Base-by-base conservation (phyloP, 2,113 vertebrate genomes). In the Scomber scombrus region DNA sequence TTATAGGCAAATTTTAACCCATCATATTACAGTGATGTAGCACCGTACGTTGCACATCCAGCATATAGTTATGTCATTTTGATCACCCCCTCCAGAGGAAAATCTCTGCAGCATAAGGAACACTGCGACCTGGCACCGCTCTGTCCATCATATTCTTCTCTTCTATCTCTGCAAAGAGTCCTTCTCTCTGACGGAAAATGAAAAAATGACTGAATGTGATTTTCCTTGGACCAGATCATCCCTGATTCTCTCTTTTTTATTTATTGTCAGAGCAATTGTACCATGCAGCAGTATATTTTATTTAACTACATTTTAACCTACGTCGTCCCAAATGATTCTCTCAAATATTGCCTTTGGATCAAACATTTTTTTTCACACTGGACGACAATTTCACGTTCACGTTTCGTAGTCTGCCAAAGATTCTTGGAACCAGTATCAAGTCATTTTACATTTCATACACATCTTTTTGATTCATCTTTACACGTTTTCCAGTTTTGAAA, bases 41-140 rank as follows among this genome's bases (percentile, higher is more conserved):
- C 34, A 71, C 43, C 64, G 55, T 7, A 11, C 15, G 19, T 60
- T 29, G 19, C 62, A 40, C 40, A 70, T 65, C 31, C 76, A 70
- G 31, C 10, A n/a, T 45, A 26, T 34, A 52, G 63, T 13, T 63
- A 47, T 85, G 54, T 68, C 47, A 72, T 13, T 68, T 49, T 71
- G 52, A 73, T 75, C 40, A 4, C 5, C 15, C 61, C 26, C 34
- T 70, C 10, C 21, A 50, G 15, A 62, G 49, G n/a, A 67, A 58
- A 54, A 76, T 50, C 72, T 83, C 65, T 57, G 46, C 66, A 71
- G 56, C 43, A 52, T 55, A 57, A 81, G 67, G 77, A 70, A 56
- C 84, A 85, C 60, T 12, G 50, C 85, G 89, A 89, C 88, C 65
- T 63, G 71, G n/a, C 62, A 81, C 60, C 16, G 11, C 46, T 60